Evolutionary conservation across 1,140 invertebrate genomes (phyloP), one percentile per base, ranked within the genome.

Genomic region (Drosophila auraria): DNA sequence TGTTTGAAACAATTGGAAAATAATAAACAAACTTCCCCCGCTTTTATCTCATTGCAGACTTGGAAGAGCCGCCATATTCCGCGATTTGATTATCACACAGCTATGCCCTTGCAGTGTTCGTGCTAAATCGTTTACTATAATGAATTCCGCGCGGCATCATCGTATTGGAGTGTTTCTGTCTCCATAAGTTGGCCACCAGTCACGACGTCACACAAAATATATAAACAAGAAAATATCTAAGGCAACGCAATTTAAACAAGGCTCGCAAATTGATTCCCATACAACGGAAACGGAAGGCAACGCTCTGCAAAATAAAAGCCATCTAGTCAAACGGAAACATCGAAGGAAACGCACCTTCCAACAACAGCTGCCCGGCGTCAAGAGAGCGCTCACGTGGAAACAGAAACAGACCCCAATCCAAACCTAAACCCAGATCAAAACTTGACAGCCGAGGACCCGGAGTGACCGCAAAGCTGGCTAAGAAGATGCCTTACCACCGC

Each of bases 141-240:
- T 92, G 92, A 93, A 92, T 91, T 92, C 91, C 47, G 86, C 91
- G 80, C 82, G 91, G 75, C 92, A 92, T 87, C 89, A 92, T 92
- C 91, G 92, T 82, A 91, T 92, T 91, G 92, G 92, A 90, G 92
- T 93, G 65, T 93, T 93, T 93, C 80, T 93, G 83, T 93, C 92
- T 93, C 92, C 92, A 93, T 92, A 92, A 87, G 61, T 72, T 80
- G 49, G 60, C 73, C 73, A 57, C 59, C 15, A 57, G 59, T 25
- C 36, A 62, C 30, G 25, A 66, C 42, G 47, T 38, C n/a, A 57
- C 62, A 38, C n/a, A 25, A 62, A 47, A 38, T 20, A 20, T 20
- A 57, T 40, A 69, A 72, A 27, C 42, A 56, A 45, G 45, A 64
- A 69, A 17, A 40, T 40, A 60, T 62, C 50, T 36, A 54, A 17